phyloP scores from a whole-genome alignment of 2,113 vertebrate genomes.

The Alethe diademata region DNA sequence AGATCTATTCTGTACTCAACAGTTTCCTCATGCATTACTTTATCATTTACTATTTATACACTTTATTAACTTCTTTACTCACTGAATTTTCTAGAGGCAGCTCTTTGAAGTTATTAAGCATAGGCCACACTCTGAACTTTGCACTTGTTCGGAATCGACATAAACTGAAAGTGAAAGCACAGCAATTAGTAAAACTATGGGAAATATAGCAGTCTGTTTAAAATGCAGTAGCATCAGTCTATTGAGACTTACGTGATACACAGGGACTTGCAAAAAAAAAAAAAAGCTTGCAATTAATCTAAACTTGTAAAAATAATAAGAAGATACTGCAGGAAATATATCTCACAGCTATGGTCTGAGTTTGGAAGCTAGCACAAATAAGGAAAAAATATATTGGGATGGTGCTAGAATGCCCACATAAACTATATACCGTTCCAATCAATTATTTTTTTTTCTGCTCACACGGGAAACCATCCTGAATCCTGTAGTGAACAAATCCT shows the following conservation, averaged over 20 bases:
- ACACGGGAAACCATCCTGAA: background rate
- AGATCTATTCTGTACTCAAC: background rate
- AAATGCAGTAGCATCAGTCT: background rate
- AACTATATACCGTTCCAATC: background rate
- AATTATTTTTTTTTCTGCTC: background rate
- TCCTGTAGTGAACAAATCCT: accelerated
- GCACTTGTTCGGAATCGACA: background rate
- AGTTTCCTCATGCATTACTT: background rate
- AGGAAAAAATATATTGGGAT: background rate
- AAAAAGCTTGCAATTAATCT: background rate
- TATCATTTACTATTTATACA: background rate
- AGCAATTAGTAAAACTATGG: background rate
- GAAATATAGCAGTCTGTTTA: background rate
- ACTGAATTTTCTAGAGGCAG: background rate
- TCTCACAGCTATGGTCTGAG: background rate
- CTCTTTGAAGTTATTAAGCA: background rate
- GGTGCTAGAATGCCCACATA: background rate
- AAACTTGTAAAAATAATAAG: background rate
- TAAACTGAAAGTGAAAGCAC: background rate
- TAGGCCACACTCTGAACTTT: background rate
- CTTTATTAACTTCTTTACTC: background rate
- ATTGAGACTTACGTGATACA: background rate
- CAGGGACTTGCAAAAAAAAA: background rate
- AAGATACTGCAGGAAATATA: background rate
- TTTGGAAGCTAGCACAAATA: background rate